Evolutionary conservation across 2,113 vertebrate species (phyloP).

Genomic region (Capreolus pygargus): DNA sequence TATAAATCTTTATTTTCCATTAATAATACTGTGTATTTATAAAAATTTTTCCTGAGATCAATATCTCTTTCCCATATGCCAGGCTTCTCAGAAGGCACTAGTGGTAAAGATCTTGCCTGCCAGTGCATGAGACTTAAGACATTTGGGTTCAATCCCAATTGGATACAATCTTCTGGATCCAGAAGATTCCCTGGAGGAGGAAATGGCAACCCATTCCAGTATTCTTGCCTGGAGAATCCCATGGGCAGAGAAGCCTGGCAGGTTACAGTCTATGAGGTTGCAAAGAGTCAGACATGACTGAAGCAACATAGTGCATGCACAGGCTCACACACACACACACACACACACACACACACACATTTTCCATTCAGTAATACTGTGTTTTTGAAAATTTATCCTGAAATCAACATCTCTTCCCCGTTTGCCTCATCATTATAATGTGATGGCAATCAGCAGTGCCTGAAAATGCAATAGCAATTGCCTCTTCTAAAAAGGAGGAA

Average conservation of each 20-base stretch:
- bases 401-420: neutral
- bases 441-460: neutral
- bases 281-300: neutral
- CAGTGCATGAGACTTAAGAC: neutral
- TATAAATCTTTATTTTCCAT: neutral
- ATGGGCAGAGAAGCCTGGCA: neutral
- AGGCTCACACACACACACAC: rapidly evolving
- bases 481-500: neutral
- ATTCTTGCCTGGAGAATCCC: neutral
- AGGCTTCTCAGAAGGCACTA: neutral
- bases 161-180: neutral
- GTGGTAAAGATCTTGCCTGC: neutral
- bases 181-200: neutral
- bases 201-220: neutral
- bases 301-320: rapidly evolving
- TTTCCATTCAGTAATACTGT: neutral
- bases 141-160: neutral
- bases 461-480: neutral
- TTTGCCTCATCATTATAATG: neutral
- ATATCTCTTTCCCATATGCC: neutral
- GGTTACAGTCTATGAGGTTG: neutral
- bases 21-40: neutral
- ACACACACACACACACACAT: neutral
- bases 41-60: neutral
- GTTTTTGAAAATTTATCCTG: neutral